A percentile compares a stretch with the other conserved stretches of the same genome.
phyloP scores from a whole-genome alignment of 1,140 invertebrate species.

The Delia radicum region DNA sequence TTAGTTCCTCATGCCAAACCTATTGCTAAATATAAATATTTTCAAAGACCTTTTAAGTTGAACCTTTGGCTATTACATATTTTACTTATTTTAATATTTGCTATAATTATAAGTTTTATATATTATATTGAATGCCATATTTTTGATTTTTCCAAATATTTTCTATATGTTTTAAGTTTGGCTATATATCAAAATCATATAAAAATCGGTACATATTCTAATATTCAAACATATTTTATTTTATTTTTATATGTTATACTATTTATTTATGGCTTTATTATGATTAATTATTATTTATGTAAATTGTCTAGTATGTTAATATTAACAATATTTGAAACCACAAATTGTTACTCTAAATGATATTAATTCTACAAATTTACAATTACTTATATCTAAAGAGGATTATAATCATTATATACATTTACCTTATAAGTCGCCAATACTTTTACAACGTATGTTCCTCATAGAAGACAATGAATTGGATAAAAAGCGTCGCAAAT shows the following conservation, averaged over 20 bases:
- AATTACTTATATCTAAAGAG: neutral
- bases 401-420: neutral
- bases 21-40: neutral
- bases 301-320: slow-evolving; percentile 9
- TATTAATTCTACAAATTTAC: neutral
- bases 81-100: neutral
- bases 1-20: slow-evolving; percentile 3
- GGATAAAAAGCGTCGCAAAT: neutral
- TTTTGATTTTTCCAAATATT: neutral
- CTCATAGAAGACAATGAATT: neutral
- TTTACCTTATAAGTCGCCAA: neutral
- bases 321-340: neutral
- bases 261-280: neutral
- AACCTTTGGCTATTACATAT: neutral
- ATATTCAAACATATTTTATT: neutral
- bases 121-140: neutral
- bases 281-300: neutral
- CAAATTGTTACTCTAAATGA: neutral
- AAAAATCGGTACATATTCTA: neutral
- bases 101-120: neutral
- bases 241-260: neutral
- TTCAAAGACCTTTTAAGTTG: neutral
- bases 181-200: neutral
- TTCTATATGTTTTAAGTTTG: neutral
- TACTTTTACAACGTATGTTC: neutral